These are phyloP conservation scores for Pogonophryne albipinna DNA, from an alignment of 2,797 vertebrate species.

Conservation along the genomic window DNA sequence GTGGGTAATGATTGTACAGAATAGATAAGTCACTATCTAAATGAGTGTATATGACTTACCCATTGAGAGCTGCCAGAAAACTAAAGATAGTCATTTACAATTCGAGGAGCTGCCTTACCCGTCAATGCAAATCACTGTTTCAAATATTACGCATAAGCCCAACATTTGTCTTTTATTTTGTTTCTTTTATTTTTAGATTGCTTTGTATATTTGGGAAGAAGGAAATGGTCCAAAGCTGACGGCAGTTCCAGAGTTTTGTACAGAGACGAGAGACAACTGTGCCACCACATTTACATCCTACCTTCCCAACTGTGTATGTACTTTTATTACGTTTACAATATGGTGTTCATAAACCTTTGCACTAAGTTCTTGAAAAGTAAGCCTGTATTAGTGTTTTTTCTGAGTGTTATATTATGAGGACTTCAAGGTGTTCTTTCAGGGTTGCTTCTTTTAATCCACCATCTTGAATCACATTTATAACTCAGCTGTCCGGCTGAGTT, in stretches of 20 bases:
- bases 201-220: conserved; percentile 92
- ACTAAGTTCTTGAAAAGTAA: background rate
- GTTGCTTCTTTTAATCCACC: conserved; percentile 1
- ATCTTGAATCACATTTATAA: background rate
- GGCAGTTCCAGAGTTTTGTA: conserved; percentile 90
- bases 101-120: background rate
- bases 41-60: too few species aligned
- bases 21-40: background rate
- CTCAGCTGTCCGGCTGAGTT: background rate
- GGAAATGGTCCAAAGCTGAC: conserved; percentile 89
- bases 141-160: background rate
- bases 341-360: background rate
- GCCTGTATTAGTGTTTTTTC: background rate
- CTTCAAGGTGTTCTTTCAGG: background rate
- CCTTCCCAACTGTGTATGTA: conserved; percentile 90
- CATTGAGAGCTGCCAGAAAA: background rate
- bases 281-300: conserved; percentile 85
- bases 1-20: background rate
- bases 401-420: background rate
- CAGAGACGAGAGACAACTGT: conserved; percentile 77
- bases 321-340: background rate
- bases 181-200: conserved; percentile 81
- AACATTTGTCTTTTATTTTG: background rate
- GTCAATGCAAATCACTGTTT: too few species aligned
- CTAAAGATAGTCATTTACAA: background rate